These are phyloP conservation scores for Ectemnius continuus DNA, from an alignment of 2,888 invertebrate species.

Conservation along the genomic window DNA sequence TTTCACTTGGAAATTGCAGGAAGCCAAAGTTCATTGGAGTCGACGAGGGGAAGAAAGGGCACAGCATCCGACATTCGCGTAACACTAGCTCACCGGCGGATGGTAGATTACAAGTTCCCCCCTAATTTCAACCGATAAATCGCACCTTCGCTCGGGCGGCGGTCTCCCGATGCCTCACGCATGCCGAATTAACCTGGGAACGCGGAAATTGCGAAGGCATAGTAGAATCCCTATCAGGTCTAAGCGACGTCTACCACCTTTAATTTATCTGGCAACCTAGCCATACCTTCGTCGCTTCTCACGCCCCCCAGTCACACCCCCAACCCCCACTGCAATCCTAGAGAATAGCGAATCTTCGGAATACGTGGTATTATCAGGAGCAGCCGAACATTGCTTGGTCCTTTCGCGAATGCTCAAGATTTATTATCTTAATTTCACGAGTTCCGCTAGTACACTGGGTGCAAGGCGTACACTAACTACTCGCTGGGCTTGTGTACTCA, in stretches of 20 bases:
- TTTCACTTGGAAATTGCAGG: conserved; percentile 20
- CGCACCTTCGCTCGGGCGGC: conserved; percentile 38
- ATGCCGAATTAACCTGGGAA: conserved; percentile 52
- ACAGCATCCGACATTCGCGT: conserved; percentile 11
- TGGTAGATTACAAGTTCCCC: conserved; percentile 62
- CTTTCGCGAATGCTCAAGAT: conserved; percentile 42
- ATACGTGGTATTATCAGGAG: conserved; percentile 33
- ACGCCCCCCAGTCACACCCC: not conserved
- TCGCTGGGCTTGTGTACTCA: no score
- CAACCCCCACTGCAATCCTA: conserved; percentile 13
- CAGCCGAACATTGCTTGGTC: conserved; percentile 36
- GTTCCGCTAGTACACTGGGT: conserved; percentile 24
- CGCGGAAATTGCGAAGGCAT: conserved; percentile 51
- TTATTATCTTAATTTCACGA: conserved; percentile 49
- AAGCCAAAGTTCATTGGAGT: conserved; percentile 16
- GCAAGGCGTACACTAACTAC: no score
- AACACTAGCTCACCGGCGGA: conserved; percentile 57
- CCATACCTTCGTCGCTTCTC: conserved; percentile 20
- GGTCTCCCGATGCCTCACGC: conserved; percentile 41
- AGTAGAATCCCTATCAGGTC: conserved; percentile 49
- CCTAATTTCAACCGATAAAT: conserved; percentile 63
- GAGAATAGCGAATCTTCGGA: conserved; percentile 29
- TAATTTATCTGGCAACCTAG: conserved; percentile 50
- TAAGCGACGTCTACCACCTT: conserved; percentile 44
- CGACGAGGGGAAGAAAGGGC: conserved; percentile 2